Base-by-base conservation (phyloP, 1,140 invertebrate species). In the Delia radicum region DNA sequence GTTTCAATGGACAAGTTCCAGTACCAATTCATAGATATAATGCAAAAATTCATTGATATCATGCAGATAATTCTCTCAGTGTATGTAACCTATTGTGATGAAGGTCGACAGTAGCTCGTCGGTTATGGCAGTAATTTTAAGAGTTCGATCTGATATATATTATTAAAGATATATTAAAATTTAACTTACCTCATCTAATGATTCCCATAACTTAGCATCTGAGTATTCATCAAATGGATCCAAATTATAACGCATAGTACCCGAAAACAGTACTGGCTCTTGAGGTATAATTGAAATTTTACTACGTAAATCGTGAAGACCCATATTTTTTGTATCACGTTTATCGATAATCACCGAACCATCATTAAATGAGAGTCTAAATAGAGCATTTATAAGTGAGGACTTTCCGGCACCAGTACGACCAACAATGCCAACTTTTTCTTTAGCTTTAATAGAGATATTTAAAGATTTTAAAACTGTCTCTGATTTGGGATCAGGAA, bases 331-430 rank as follows among this genome's bases (percentile, higher is more conserved):
- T 8, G 89, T 92, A 69, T 91, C 87, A 12, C 94, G 88, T 3
- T 88, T 89, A 82, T 96, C 94, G 69, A 96, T 93, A 37, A 89
- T 84, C 27, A 96, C 93, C 1, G 90, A 87, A 3, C 93, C 94
- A 62, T 91, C 89, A 3, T 93, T 90, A 79, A 92, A 91, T 10
- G 91, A 90, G 61, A 96, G 80, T 55, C 94, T 91, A 82, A 92
- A 94, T 0, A 98, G 83, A 0, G 94, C 93, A 27, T 92, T 88
- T 74, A 96, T 94, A 3, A 98, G 84, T 0, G 96, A 97, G 0
- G 95, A 95, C 87, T 98, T 98, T n/a, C 96, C 96, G 29, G 96
- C 96, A 8, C 96, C 96, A 10, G 94, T 96, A 81, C 94, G 88
- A 28, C 95, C 95, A 21, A 96, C 94, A 62, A 96, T 93, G 21